These are phyloP conservation scores for Bombus breviceps DNA, from an alignment of 1,140 invertebrate species.

Conservation along the genomic window DNA sequence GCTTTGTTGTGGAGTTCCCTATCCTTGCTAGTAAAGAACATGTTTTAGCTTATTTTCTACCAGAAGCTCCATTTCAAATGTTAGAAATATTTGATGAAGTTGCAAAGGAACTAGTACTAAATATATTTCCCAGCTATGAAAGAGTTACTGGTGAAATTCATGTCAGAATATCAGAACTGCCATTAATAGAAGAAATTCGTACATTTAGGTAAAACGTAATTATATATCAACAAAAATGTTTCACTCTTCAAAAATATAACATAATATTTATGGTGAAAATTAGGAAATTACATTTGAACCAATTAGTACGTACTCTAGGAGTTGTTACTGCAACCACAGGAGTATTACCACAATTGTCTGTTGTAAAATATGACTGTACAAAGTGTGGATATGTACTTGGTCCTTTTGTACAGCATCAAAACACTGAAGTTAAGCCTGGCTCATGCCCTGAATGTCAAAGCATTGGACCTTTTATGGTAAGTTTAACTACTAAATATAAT, in stretches of 20 bases:
- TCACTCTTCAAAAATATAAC: conserved; percentile 25
- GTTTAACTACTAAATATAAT: conserved; percentile 41
- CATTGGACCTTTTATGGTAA: conserved; percentile 96
- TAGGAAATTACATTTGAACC: conserved; percentile 98
- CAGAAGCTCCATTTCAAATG: conserved; percentile 98
- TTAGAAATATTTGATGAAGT: conserved; percentile 97
- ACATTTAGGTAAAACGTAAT: conserved; percentile 88
- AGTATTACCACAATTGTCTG: conserved; percentile 96
- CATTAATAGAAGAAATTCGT: conserved; percentile 97
- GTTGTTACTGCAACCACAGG: conserved; percentile 98
- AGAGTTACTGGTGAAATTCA: conserved; percentile 96
- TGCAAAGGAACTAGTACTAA: conserved; percentile 96
- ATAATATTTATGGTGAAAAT: conserved; percentile 63
- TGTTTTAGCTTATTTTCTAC: conserved; percentile 97
- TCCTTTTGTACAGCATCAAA: conserved; percentile 97
- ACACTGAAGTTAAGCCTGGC: conserved; percentile 96
- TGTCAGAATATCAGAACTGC: conserved; percentile 96
- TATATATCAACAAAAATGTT: conserved; percentile 23
- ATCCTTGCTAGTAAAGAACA: conserved; percentile 95
- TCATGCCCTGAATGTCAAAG: conserved; percentile 99
- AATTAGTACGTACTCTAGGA: conserved; percentile 95
- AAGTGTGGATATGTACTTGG: conserved; percentile 97
- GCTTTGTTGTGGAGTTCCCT: conserved; percentile 97
- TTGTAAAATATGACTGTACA: conserved; percentile 99
- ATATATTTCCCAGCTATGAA: conserved; percentile 98